Conservation (phyloP, 2,113 vertebrate species). For the Rousettus leschenaultii region DNA sequence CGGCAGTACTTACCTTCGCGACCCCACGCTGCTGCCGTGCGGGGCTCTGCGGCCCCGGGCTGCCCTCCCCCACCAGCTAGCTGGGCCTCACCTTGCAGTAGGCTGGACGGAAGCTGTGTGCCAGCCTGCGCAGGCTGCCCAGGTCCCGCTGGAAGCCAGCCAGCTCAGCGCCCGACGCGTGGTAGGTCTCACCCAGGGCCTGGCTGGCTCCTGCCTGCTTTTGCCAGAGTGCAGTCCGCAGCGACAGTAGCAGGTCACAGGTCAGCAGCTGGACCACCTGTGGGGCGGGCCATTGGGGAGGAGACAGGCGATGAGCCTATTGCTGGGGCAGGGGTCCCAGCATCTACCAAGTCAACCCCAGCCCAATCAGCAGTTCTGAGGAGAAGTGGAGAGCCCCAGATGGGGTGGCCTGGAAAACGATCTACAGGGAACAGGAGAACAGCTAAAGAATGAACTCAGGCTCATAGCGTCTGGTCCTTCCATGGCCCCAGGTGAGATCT, state of each 20-base stretch:
- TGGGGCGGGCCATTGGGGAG: not conserved
- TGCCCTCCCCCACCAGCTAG: fast-evolving
- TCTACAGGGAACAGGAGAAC: not conserved
- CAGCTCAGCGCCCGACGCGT: slow-evolving; percentile 88
- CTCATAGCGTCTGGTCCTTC: not conserved
- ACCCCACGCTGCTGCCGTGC: fast-evolving
- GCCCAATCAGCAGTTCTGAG: not conserved
- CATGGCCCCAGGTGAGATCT: not conserved
- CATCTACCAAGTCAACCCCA: not conserved
- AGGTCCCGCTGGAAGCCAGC: slow-evolving; percentile 97
- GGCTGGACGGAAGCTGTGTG: slow-evolving; percentile 91
- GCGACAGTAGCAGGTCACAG: slow-evolving; percentile 94
- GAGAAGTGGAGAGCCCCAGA: not conserved
- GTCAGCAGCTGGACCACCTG: slow-evolving; percentile 94
- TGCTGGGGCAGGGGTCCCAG: not conserved
- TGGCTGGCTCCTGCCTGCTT: slow-evolving; percentile 85
- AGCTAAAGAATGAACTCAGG: not conserved
- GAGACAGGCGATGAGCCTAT: not conserved
- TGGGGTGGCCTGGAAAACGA: not conserved
- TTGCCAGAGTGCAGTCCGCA: slow-evolving; percentile 96
- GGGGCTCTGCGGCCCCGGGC: not conserved
- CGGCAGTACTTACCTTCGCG: not conserved
- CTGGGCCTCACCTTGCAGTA: slow-evolving; percentile 91
- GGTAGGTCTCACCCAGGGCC: slow-evolving; percentile 90
- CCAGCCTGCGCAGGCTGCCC: slow-evolving; percentile 92